Evolutionary conservation across 2,797 vertebrate species (phyloP).

Genomic region (Margarornis squamiger): DNA sequence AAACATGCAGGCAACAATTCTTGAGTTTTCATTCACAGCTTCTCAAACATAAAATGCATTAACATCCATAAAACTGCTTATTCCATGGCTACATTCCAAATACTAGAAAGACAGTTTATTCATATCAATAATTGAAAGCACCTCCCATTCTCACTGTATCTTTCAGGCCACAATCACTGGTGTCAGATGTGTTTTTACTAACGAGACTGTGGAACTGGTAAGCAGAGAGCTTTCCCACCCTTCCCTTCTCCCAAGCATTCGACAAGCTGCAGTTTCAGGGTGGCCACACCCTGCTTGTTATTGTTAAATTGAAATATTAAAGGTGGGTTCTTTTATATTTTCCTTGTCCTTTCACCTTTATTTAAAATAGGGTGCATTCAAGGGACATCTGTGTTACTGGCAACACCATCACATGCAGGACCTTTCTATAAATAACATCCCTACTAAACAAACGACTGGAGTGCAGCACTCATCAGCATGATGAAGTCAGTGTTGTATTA

Average conservation of each 20-base stretch:
- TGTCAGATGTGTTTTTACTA: conserved; percentile 61
- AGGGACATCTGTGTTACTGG: conserved; percentile 62
- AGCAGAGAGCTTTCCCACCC: conserved; percentile 68
- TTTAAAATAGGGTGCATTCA: conserved; percentile 60
- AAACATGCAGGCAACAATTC: background rate
- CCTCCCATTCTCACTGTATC: conserved; percentile 41
- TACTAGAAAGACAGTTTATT: conserved; percentile 7
- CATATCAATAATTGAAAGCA: conserved; percentile 7
- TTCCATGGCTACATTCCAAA: background rate
- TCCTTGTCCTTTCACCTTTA: conserved; percentile 64
- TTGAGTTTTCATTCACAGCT: conserved; percentile 23
- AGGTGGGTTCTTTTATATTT: conserved; percentile 58
- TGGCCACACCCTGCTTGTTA: conserved; percentile 66
- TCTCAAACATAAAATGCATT: background rate
- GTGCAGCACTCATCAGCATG: background rate
- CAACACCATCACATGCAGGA: conserved; percentile 22
- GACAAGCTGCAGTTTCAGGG: background rate
- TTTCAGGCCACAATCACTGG: conserved; percentile 15
- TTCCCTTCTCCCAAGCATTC: conserved; percentile 63
- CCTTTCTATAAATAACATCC: conserved; percentile 57
- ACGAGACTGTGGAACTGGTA: conserved; percentile 49
- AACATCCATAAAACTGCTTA: background rate
- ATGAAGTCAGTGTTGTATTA: background rate
- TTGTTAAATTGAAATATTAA: conserved; percentile 66
- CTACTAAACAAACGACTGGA: conserved; percentile 44